A percentile compares a stretch with the other conserved stretches of the same genome.
Evolutionary conservation across 1,140 invertebrate genomes (phyloP).

Genomic region (Thalassaphorura encarpata): DNA sequence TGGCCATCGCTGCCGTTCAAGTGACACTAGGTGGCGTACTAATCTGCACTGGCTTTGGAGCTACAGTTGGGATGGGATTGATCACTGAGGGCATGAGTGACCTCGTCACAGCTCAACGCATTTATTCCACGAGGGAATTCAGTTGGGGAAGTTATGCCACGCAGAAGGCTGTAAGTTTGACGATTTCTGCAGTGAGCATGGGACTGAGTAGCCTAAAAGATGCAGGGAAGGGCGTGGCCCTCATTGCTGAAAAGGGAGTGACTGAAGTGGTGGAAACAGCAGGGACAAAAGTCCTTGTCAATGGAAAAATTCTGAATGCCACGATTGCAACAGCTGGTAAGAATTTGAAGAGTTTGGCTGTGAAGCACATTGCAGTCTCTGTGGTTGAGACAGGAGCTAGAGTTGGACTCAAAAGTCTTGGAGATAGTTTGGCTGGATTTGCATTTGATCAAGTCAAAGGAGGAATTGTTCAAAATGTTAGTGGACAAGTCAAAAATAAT

Average conservation of each 20-base stretch:
- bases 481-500: not conserved
- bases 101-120: not conserved
- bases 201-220: constrained; percentile 3
- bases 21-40: constrained; percentile 5
- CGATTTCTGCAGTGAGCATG: constrained; percentile 9
- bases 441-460: not conserved
- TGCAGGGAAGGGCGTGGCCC: constrained; percentile 4
- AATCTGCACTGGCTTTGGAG: constrained; percentile 13
- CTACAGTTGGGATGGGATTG: constrained; percentile 10
- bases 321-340: not conserved
- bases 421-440: not conserved
- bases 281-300: not conserved
- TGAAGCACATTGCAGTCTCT: constrained; percentile 12
- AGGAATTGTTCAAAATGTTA: not conserved
- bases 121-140: constrained; percentile 9
- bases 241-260: not conserved
- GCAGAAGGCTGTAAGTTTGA: constrained; percentile 15
- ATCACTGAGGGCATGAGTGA: constrained; percentile 12
- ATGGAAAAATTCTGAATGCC: not conserved
- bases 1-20: not conserved
- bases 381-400: not conserved
- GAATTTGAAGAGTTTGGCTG: constrained; percentile 7
- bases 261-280: constrained; percentile 4
- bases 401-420: not conserved
- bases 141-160: constrained; percentile 12